phyloP scores from a whole-genome alignment of 2,888 invertebrate species.

The Blastobasis adustella region DNA sequence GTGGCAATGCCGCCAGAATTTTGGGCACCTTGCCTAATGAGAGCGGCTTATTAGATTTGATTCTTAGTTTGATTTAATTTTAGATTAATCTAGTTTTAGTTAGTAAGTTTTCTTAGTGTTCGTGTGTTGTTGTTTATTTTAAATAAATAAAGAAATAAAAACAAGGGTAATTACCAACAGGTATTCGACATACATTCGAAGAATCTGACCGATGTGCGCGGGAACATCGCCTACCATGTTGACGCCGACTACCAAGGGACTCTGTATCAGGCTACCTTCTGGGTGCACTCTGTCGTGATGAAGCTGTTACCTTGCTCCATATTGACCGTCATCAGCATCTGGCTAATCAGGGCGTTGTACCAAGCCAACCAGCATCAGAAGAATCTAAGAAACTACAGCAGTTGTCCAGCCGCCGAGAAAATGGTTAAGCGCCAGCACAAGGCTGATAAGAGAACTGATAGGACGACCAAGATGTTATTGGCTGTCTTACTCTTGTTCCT shows the following conservation, averaged over 20 bases:
- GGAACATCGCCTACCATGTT: constrained; percentile 54
- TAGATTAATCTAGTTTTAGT: neutral
- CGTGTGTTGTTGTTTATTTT: too few relatives aligned
- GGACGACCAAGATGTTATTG: constrained; percentile 92
- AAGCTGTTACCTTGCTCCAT: constrained; percentile 87
- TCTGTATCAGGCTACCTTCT: constrained; percentile 82
- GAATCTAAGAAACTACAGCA: constrained; percentile 78
- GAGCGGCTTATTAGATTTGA: too few relatives aligned
- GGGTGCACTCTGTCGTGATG: constrained; percentile 86
- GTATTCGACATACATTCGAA: constrained; percentile 68
- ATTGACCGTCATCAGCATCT: constrained; percentile 81
- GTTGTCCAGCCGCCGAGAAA: constrained; percentile 66
- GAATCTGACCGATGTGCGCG: constrained; percentile 55
- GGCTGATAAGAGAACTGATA: constrained; percentile 84
- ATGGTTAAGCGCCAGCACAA: constrained; percentile 68
- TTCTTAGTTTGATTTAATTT: constrained; percentile 3
- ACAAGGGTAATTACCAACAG: constrained; percentile 21
- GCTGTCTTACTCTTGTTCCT: constrained; percentile 91
- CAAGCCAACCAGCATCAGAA: constrained; percentile 85
- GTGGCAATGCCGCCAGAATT: too few relatives aligned
- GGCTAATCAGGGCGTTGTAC: constrained; percentile 82
- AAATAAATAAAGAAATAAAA: constrained; percentile 15
- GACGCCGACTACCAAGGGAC: constrained; percentile 75
- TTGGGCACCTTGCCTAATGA: too few relatives aligned
- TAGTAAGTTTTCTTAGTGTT: too few relatives aligned